Evolutionary conservation across 2,797 vertebrate species (phyloP).

Genomic region (Mormyrus proboscirostris): DNA sequence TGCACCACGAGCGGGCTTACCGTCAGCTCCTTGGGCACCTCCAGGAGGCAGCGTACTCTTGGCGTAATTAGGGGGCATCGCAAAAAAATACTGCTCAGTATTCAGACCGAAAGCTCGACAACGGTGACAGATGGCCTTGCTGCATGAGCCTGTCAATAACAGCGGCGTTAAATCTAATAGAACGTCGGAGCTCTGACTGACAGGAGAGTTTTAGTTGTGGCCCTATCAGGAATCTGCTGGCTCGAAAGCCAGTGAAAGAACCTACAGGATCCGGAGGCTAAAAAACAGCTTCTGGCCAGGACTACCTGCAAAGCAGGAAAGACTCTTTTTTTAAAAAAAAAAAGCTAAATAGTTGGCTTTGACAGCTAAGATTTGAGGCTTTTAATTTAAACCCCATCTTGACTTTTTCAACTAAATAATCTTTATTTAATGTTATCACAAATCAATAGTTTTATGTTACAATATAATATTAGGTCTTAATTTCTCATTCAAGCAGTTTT

Average conservation of each 20-base stretch:
- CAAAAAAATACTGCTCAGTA: not conserved
- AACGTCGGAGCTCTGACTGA: not conserved
- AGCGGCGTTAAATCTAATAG: not conserved
- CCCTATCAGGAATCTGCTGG: not conserved
- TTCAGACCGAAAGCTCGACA: not conserved
- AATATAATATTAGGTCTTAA: not conserved
- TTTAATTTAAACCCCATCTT: not conserved
- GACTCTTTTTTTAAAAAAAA: too few species aligned
- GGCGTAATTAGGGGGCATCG: not conserved
- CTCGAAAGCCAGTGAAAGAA: not conserved
- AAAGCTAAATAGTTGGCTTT: not conserved
- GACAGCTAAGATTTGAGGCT: not conserved
- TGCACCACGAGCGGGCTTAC: not conserved
- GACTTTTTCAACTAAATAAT: not conserved
- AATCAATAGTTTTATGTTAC: not conserved
- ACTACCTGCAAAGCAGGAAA: not conserved
- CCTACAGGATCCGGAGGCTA: not conserved
- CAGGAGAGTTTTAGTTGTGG: not conserved
- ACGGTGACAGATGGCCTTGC: not conserved
- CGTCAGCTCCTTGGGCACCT: not conserved
- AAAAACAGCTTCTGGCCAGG: not conserved
- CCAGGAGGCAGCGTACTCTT: not conserved
- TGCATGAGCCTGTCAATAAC: not conserved
- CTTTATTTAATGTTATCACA: not conserved
- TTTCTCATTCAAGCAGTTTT: not conserved